Evolutionary conservation across 2,113 vertebrate species (phyloP), one percentile per base, ranked within the genome.

Genomic region (Nyctereutes procyonoides): DNA sequence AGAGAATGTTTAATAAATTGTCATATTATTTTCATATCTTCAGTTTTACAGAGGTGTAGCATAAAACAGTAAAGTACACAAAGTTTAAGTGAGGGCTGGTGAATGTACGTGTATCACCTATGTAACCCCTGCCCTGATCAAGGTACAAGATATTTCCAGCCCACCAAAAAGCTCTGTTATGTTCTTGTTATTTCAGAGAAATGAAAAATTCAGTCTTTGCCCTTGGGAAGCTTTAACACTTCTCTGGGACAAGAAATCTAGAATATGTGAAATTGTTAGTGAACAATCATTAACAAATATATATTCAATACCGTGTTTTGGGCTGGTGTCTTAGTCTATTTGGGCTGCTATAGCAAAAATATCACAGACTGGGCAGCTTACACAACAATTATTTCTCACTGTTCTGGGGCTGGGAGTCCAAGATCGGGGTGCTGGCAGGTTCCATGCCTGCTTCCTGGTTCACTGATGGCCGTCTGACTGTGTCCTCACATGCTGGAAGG

Each of bases 251-350:
- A 74, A 74, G 56, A 80, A 92, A 17, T 74, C 35, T 10, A 3
- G 73, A 88, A 35, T n/a, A 16, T 38, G 55, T 60, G 62, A 60
- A 85, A 15, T 2, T 4, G 7, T n/a, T 43, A 19, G 48, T n/a
- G n/a, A 84, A 24, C n/a, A 3, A 0, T 65, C 62, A 24, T 24
- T 26, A 62, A 43, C 20, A 24, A 74, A 2, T 14, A 12, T 24
- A 5, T 30, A 16, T 0, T 56, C 8, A 32, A 8, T 19, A 12
- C 35, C 8, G 3, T 16, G 2, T 62, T 51, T 38, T 2, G 13
- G 10, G 32, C 24, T 60, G 32, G 26, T 1, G 1, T 53, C 48
- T 63, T 32, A 26, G 32, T 71, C 43, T 32, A 8, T 9, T 15
- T 15, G 9, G 60, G 19, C 71, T n/a, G 60, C 28, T 20, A 12